Evolutionary conservation across 1,140 invertebrate species (phyloP).

Genomic region (Euborellia annulipes): DNA sequence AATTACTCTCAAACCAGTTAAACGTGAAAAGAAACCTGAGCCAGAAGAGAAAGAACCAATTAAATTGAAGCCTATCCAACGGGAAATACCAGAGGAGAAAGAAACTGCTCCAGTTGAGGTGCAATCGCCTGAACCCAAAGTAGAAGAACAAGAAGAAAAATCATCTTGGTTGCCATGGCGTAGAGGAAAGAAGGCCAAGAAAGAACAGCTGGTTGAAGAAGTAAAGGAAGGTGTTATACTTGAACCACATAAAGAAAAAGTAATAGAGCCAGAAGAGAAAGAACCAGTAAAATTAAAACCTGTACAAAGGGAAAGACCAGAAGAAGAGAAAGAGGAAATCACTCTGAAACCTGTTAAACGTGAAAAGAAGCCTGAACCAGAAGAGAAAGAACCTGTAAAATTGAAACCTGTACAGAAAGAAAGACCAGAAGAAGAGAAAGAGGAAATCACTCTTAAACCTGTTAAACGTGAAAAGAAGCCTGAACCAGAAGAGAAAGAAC

Average conservation of each 20-base stretch:
- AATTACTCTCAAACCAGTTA: slow-evolving; percentile 8
- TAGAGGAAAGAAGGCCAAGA: neutral
- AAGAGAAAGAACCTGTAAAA: slow-evolving; percentile 25
- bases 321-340: slow-evolving; percentile 16
- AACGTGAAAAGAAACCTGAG: slow-evolving; percentile 3
- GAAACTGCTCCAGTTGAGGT: slow-evolving; percentile 16
- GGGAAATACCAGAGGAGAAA: slow-evolving; percentile 8
- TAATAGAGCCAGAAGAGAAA: slow-evolving; percentile 7
- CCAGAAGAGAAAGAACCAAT: slow-evolving; percentile 7
- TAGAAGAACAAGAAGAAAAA: slow-evolving; percentile 20
- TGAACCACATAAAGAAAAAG: slow-evolving; percentile 4
- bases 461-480: slow-evolving; percentile 12
- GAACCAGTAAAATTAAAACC: slow-evolving; percentile 15
- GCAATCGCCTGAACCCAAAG: slow-evolving; percentile 12
- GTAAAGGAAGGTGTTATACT: slow-evolving; percentile 6
- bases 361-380: slow-evolving; percentile 13
- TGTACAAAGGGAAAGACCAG: slow-evolving; percentile 11
- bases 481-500: slow-evolving; percentile 11
- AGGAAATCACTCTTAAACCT: slow-evolving; percentile 6
- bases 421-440: slow-evolving; percentile 15
- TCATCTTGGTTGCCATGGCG: slow-evolving; percentile 9
- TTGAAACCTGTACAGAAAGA: slow-evolving; percentile 26
- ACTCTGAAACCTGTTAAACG: slow-evolving; percentile 8
- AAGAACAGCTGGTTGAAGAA: too few relatives aligned
- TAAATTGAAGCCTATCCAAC: slow-evolving; percentile 13